Evolutionary conservation across 2,113 vertebrate genomes (phyloP).

Genomic region (Clinocottus analis): DNA sequence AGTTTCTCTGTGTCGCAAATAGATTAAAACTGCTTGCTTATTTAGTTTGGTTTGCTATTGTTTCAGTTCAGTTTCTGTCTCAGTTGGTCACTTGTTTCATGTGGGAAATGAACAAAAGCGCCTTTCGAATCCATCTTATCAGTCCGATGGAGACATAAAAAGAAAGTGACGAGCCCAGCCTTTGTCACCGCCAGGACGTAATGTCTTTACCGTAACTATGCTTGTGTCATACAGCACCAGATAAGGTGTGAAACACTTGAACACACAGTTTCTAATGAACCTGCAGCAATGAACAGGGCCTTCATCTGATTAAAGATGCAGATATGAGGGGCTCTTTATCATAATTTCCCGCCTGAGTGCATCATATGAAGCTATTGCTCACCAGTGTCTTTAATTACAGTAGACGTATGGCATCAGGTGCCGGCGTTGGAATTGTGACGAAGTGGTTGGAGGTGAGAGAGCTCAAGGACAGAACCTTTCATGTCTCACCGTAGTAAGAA

Average conservation of each 20-base stretch:
- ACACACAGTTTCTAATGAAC: constrained; percentile 6
- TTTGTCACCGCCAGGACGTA: constrained; percentile 41
- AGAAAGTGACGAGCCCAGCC: constrained; percentile 26
- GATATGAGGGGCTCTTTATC: constrained; percentile 24
- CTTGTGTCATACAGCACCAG: constrained; percentile 22
- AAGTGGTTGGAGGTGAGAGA: constrained; percentile 16
- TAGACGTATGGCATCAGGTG: constrained; percentile 9
- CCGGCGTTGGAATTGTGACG: neutral
- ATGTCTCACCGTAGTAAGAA: constrained; percentile 23
- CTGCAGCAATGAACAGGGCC: constrained; percentile 13
- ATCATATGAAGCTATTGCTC: neutral
- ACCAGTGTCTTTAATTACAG: constrained; percentile 21
- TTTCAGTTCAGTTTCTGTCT: no score
- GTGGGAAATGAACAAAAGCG: neutral
- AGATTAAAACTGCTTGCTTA: no score
- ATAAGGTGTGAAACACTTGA: constrained; percentile 28
- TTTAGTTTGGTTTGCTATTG: neutral
- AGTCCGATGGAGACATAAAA: neutral
- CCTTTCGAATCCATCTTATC: neutral
- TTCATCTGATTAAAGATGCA: constrained; percentile 3
- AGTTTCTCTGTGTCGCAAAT: neutral
- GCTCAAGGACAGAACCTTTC: constrained; percentile 19
- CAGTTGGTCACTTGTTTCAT: neutral
- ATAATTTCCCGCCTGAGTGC: constrained; percentile 9
- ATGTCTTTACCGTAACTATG: constrained; percentile 24